A percentile compares a stretch with the other conserved stretches of the same genome.
Evolutionary conservation across 2,113 vertebrate species (phyloP).

Genomic region (Lepidothrix coronata): DNA sequence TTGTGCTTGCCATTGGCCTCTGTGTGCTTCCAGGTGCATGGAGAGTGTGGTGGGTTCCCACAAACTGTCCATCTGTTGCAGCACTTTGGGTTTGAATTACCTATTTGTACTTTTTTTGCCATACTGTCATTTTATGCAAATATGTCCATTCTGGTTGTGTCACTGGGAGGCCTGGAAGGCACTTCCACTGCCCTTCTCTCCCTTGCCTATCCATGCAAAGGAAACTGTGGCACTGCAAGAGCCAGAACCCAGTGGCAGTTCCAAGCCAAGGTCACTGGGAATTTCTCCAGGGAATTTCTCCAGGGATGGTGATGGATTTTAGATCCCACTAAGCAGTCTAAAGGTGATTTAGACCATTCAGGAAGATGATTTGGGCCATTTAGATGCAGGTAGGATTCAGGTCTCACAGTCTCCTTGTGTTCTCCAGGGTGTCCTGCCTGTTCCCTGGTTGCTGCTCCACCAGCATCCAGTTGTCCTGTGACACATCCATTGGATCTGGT

Average conservation of each 20-base stretch:
- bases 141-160: fast-evolving
- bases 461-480: not conserved
- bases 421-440: not conserved
- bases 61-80: not conserved
- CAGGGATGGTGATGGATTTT: not conserved
- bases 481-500: fast-evolving
- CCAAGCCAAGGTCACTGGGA: not conserved
- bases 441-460: not conserved
- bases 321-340: fast-evolving
- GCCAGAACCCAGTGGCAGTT: not conserved
- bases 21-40: not conserved
- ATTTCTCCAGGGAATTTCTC: not conserved
- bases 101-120: not conserved
- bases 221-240: not conserved
- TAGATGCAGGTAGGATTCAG: not conserved
- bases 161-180: not conserved
- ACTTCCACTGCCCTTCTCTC: not conserved
- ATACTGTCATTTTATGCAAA: not conserved
- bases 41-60: not conserved
- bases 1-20: not conserved
- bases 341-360: not conserved
- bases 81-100: not conserved
- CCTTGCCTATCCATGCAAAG: not conserved
- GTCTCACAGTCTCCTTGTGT: not conserved
- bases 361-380: not conserved